These are phyloP conservation scores for Emydocephalus ijimae DNA, from an alignment of 2,113 vertebrate genomes.

Conservation along the genomic window DNA sequence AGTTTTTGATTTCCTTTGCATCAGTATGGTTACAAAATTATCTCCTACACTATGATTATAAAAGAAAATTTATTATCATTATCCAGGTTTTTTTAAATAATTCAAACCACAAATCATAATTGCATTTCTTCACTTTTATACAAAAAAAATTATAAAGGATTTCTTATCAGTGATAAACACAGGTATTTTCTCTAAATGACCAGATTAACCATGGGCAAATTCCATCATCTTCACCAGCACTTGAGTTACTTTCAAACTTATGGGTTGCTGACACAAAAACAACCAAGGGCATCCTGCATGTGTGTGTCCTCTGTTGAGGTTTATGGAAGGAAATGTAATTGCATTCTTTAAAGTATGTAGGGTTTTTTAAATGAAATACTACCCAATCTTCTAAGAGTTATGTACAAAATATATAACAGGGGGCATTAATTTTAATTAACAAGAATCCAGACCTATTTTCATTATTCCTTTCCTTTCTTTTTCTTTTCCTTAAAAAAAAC, in stretches of 20 bases:
- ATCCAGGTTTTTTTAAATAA: too few relatives aligned
- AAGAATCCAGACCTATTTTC: neutral
- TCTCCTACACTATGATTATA: too few relatives aligned
- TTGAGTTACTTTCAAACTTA: neutral
- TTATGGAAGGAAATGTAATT: neutral
- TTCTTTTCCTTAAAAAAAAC: neutral
- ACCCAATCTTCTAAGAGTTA: neutral
- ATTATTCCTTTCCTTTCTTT: neutral
- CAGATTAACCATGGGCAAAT: neutral
- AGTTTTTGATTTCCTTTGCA: too few relatives aligned
- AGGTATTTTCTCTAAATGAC: neutral
- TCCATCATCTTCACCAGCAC: neutral
- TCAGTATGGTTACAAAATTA: too few relatives aligned
- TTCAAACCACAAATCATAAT: too few relatives aligned
- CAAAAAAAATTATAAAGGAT: neutral
- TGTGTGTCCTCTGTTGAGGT: neutral
- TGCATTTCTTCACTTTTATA: too few relatives aligned
- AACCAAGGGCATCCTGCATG: neutral
- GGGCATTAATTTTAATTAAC: neutral
- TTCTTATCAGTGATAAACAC: neutral
- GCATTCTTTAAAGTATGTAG: neutral
- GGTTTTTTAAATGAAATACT: neutral
- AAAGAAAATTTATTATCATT: too few relatives aligned
- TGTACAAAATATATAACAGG: neutral
- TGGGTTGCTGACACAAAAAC: neutral